These are phyloP conservation scores for Aphis craccivora DNA, from an alignment of 1,140 invertebrate species.

Conservation along the genomic window DNA sequence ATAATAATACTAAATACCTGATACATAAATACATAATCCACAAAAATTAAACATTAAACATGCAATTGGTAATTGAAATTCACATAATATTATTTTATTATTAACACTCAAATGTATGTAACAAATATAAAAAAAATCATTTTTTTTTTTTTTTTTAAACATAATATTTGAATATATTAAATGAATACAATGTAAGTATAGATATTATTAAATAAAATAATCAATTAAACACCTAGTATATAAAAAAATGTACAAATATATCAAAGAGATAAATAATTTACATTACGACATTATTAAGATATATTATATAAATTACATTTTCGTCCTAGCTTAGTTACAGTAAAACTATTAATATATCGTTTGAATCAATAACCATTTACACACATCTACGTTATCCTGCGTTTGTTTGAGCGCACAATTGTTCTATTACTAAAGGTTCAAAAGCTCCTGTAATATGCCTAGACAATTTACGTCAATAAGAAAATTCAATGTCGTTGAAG, in stretches of 20 bases:
- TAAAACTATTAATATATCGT: not conserved
- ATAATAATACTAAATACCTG: no score
- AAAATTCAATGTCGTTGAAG: not conserved
- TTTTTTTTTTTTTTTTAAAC: not conserved
- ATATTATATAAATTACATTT: not conserved
- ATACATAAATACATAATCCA: no score
- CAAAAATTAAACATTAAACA: no score
- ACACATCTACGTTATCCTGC: not conserved
- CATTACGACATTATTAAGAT: not conserved
- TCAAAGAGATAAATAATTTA: not conserved
- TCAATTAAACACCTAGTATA: not conserved
- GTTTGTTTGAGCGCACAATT: not conserved
- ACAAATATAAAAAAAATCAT: no score
- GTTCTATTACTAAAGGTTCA: not conserved
- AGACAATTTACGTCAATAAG: not conserved
- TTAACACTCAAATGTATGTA: no score
- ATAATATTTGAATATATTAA: not conserved
- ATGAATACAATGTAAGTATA: no score
- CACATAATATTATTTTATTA: no score
- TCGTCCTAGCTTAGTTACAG: not conserved
- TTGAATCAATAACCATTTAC: not conserved
- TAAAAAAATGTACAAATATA: not conserved
- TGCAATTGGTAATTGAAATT: no score
- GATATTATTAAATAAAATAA: not conserved
- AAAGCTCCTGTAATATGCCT: not conserved